Conservation (phyloP, 1,140 invertebrate genomes). For the Tetragonula clypearis region DNA sequence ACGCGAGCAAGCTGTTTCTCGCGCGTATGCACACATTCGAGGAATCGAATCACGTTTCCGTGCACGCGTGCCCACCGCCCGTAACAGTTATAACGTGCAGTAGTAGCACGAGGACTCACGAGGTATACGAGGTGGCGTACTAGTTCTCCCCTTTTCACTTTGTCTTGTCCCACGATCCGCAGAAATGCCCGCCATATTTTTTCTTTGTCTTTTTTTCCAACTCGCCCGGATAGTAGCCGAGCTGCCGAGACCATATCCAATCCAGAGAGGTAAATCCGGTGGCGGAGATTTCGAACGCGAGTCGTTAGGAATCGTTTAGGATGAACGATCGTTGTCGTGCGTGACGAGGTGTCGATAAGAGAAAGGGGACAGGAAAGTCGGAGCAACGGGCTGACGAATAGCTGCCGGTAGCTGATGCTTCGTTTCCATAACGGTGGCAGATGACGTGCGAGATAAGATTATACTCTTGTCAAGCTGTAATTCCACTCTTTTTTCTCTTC, state of each 20-base stretch:
- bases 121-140: background rate
- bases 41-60: constrained; percentile 45
- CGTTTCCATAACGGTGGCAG: background rate
- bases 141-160: constrained; percentile 15
- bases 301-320: no score
- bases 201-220: no score
- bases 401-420: background rate
- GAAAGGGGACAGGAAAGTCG: background rate
- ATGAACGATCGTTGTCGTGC: background rate
- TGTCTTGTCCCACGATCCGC: background rate
- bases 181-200: no score
- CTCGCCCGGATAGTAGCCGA: no score
- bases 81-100: constrained; percentile 25
- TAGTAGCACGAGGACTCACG: constrained; percentile 25
- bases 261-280: no score
- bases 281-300: no score
- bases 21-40: constrained; percentile 29
- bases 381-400: background rate
- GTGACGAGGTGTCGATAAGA: background rate
- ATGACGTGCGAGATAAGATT: background rate
- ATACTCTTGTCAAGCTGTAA: background rate
- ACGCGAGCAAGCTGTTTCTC: constrained; percentile 54
- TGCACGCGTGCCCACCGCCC: constrained; percentile 26
- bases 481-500: no score
- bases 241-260: no score